A percentile compares a stretch with the other conserved stretches of the same genome.
Conservation (phyloP, 1,140 invertebrate species). For the Brachionus plicatilis region DNA sequence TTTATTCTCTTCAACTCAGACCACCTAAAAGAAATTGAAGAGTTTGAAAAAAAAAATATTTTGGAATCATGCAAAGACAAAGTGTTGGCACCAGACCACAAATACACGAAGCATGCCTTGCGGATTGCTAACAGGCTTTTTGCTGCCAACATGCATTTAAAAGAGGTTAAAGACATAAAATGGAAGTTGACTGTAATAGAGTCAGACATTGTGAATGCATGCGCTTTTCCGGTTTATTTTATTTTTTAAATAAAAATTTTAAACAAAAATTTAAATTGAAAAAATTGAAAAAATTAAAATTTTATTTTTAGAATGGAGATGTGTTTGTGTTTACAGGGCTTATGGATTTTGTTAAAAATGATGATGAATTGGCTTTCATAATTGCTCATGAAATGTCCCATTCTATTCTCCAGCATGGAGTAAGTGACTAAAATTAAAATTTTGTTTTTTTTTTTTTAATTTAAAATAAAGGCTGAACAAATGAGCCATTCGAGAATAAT, state of each 20-base stretch:
- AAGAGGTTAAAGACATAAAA: conserved; percentile 51
- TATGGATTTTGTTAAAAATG: conserved; percentile 59
- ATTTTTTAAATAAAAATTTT: neutral
- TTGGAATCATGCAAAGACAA: conserved; percentile 26
- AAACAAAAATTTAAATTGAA: too few species aligned
- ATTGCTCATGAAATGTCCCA: conserved; percentile 67
- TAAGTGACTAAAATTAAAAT: conserved; percentile 48
- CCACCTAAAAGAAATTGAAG: conserved; percentile 56
- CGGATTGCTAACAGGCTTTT: conserved; percentile 52
- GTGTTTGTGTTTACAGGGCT: conserved; percentile 64
- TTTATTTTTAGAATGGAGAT: conserved; percentile 57
- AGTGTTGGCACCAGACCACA: conserved; percentile 50
- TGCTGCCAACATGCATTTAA: conserved; percentile 56
- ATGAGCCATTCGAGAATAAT: conserved; percentile 20
- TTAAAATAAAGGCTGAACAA: conserved; percentile 5
- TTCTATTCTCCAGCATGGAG: conserved; percentile 61
- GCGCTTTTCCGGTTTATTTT: conserved; percentile 59
- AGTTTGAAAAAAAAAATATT: conserved; percentile 47
- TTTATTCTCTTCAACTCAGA: conserved; percentile 59
- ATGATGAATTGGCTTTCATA: conserved; percentile 63
- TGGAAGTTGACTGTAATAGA: conserved; percentile 60
- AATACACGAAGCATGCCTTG: neutral
- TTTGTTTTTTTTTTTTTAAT: neutral
- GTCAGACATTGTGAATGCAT: conserved; percentile 56
- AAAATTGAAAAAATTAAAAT: too few species aligned